Conservation (phyloP, 37 sponge, comb jelly and placozoan genomes). For the Theonella swinhoei region DNA sequence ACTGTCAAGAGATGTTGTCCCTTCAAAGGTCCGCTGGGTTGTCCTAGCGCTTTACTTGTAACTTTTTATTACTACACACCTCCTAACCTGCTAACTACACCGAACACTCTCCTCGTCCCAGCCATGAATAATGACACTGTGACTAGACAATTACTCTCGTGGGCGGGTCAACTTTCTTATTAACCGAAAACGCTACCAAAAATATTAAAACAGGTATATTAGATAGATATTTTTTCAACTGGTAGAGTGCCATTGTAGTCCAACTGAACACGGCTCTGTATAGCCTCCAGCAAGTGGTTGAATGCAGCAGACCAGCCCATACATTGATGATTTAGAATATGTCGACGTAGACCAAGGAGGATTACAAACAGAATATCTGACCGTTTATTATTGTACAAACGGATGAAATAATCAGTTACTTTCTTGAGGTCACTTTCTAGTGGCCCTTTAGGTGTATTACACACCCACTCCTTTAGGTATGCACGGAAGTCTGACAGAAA, state of each 20-base stretch:
- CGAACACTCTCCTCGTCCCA: too few species aligned
- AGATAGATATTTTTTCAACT: too few species aligned
- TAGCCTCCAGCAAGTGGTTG: constrained; percentile 12
- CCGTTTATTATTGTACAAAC: constrained; percentile 2
- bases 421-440: constrained; percentile 11
- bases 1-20: too few species aligned
- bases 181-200: too few species aligned
- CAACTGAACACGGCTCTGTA: constrained; percentile 4
- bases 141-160: too few species aligned
- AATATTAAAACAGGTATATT: too few species aligned
- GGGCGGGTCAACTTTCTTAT: too few species aligned
- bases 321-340: neutral
- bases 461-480: constrained; percentile 45
- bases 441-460: constrained; percentile 29
- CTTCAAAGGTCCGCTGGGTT: too few species aligned
- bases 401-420: constrained; percentile 20
- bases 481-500: constrained; percentile 1
- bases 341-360: constrained; percentile 18
- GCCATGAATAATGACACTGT: too few species aligned
- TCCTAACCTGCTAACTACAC: too few species aligned
- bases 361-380: constrained; percentile 2
- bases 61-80: too few species aligned
- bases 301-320: constrained; percentile 29
- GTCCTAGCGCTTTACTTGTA: too few species aligned
- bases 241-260: constrained; percentile 19